A percentile compares a stretch with the other conserved stretches of the same genome.
phyloP scores from a whole-genome alignment of 2,797 vertebrate genomes.

The Ctenopoma multispine region DNA sequence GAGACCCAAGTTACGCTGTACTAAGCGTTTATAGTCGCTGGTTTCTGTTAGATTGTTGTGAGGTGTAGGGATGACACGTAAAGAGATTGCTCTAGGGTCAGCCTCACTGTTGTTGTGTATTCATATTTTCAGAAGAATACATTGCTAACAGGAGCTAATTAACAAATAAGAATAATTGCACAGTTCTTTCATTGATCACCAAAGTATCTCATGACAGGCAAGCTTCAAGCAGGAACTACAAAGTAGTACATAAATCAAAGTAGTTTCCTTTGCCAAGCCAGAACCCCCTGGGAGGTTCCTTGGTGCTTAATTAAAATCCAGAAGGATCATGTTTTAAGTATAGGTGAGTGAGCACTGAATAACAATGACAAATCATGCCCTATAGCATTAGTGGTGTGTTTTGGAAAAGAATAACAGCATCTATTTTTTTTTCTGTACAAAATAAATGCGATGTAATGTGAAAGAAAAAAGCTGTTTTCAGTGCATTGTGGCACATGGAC shows the following conservation, averaged over 20 bases:
- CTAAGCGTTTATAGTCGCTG: slow-evolving; percentile 33
- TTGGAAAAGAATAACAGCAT: slow-evolving; percentile 76
- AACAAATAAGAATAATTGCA: slow-evolving; percentile 84
- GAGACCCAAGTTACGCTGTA: slow-evolving; percentile 17
- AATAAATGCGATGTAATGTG: slow-evolving; percentile 75
- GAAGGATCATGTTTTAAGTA: slow-evolving; percentile 90
- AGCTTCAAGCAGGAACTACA: slow-evolving; percentile 85
- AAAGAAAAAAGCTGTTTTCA: slow-evolving; percentile 50
- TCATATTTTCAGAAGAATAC: slow-evolving; percentile 67
- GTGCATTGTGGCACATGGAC: slow-evolving; percentile 45
- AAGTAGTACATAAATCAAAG: slow-evolving; percentile 88
- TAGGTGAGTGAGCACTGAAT: slow-evolving; percentile 86
- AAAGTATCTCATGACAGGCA: slow-evolving; percentile 78
- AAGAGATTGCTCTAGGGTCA: slow-evolving; percentile 53
- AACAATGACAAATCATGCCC: slow-evolving; percentile 87
- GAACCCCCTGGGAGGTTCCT: slow-evolving; percentile 84
- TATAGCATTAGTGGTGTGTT: slow-evolving; percentile 80
- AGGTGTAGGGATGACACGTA: slow-evolving; percentile 53
- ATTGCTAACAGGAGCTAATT: slow-evolving; percentile 82
- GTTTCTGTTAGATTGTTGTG: slow-evolving; percentile 63
- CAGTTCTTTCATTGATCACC: slow-evolving; percentile 78
- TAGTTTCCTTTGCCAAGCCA: slow-evolving; percentile 85
- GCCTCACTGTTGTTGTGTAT: slow-evolving; percentile 53
- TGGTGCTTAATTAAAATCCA: slow-evolving; percentile 90
- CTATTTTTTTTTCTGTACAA: slow-evolving; percentile 67